These are phyloP conservation scores for Aquatica leii DNA, from an alignment of 2,888 invertebrate genomes.

Conservation along the genomic window DNA sequence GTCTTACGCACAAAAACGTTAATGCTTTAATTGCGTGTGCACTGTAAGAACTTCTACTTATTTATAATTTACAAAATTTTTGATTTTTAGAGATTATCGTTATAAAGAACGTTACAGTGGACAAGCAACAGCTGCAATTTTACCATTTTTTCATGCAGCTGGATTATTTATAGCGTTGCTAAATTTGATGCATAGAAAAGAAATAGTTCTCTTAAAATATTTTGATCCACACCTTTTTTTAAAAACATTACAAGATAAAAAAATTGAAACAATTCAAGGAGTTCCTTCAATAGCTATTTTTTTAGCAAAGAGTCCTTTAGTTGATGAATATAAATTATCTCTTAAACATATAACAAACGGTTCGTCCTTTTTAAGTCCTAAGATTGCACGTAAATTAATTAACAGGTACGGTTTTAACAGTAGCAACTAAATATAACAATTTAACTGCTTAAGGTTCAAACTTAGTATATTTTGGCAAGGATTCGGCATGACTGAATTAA, in stretches of 20 bases:
- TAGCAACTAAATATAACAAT: no score
- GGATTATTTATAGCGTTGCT: neutral
- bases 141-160: neutral
- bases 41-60: conserved; percentile 43
- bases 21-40: neutral
- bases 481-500: no score
- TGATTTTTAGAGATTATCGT: no score
- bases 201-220: conserved; percentile 55
- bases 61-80: no score
- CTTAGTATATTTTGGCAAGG: no score
- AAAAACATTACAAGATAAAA: conserved; percentile 57
- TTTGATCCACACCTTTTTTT: conserved; percentile 76
- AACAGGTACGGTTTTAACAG: no score
- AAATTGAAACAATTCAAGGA: conserved; percentile 44
- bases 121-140: no score
- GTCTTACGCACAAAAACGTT: conserved; percentile 74
- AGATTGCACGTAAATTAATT: no score
- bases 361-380: no score
- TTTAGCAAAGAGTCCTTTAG: conserved; percentile 78
- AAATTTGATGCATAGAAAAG: neutral
- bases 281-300: conserved; percentile 69
- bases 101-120: no score
- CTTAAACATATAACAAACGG: no score
- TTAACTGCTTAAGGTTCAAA: no score
- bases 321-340: conserved; percentile 74